Percentiles rank a stretch among this genome's conserved stretches.
These are phyloP conservation scores for Steromphala cineraria DNA, from an alignment of 2,888 invertebrate species.

Conservation along the genomic window DNA sequence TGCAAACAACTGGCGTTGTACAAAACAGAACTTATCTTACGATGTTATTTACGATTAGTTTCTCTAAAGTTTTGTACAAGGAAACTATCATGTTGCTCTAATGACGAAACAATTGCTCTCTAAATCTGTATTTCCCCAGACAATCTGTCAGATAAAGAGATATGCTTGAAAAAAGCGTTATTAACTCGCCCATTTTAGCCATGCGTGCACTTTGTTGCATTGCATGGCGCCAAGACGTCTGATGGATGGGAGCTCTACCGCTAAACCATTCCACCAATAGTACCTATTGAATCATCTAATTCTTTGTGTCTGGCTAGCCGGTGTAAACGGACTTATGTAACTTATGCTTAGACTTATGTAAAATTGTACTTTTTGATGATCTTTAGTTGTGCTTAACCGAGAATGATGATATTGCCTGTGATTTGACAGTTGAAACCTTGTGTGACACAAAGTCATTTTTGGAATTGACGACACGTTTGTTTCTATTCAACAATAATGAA, in stretches of 20 bases:
- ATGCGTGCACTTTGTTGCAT: background rate
- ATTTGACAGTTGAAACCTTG: too few relatives aligned
- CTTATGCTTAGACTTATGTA: too few relatives aligned
- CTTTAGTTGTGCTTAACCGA: too few relatives aligned
- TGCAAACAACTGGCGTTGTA: too few relatives aligned
- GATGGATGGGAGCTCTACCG: background rate
- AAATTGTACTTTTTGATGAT: too few relatives aligned
- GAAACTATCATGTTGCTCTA: background rate
- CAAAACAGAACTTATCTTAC: too few relatives aligned
- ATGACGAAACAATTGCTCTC: background rate
- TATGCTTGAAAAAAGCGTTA: background rate
- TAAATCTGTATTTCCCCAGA: background rate
- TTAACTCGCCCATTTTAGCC: background rate
- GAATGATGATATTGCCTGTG: too few relatives aligned
- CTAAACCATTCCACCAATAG: background rate
- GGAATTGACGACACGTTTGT: too few relatives aligned
- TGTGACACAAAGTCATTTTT: too few relatives aligned
- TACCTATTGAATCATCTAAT: background rate
- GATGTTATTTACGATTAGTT: background rate
- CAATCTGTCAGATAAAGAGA: slow-evolving; percentile 2
- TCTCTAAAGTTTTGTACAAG: background rate
- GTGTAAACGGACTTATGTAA: too few relatives aligned
- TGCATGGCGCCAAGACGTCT: background rate
- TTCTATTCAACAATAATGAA: too few relatives aligned
- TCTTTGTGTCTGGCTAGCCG: too few relatives aligned